phyloP scores from a whole-genome alignment of 2,888 invertebrate genomes.

The Myathropa florea region DNA sequence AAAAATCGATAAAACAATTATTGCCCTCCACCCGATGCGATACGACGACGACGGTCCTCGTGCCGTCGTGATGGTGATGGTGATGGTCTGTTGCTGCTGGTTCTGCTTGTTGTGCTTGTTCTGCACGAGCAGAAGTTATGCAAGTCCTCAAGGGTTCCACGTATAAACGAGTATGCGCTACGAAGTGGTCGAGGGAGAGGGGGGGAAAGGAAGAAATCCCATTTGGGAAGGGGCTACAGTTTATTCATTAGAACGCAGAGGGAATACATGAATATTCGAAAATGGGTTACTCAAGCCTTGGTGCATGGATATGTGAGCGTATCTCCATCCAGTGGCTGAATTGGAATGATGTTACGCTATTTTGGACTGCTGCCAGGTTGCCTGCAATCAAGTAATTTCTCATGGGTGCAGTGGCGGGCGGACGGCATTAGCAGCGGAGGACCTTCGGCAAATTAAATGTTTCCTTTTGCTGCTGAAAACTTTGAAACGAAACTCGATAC shows the following conservation, averaged over 20 bases:
- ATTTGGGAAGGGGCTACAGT: slow-evolving; percentile 14
- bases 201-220: not conserved
- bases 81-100: slow-evolving; percentile 59
- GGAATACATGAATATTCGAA: slow-evolving; percentile 65
- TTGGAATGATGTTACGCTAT: slow-evolving; percentile 27
- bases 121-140: slow-evolving; percentile 49
- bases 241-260: slow-evolving; percentile 67
- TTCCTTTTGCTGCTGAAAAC: not conserved
- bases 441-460: slow-evolving; percentile 32
- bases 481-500: not conserved
- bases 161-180: not conserved
- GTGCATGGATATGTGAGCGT: slow-evolving; percentile 5
- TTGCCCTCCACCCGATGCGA: slow-evolving; percentile 12
- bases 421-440: not conserved
- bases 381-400: slow-evolving; percentile 64
- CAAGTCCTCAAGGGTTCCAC: slow-evolving; percentile 34
- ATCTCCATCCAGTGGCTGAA: not conserved
- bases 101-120: slow-evolving; percentile 21
- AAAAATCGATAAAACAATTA: slow-evolving; percentile 67
- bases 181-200: not conserved
- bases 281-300: slow-evolving; percentile 64
- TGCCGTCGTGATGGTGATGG: not conserved
- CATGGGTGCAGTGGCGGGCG: slow-evolving; percentile 19
- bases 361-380: slow-evolving; percentile 51
- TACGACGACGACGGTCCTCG: not conserved